These are phyloP conservation scores for Zenarchopterus dispar DNA, from an alignment of 2,797 vertebrate species.

Conservation along the genomic window DNA sequence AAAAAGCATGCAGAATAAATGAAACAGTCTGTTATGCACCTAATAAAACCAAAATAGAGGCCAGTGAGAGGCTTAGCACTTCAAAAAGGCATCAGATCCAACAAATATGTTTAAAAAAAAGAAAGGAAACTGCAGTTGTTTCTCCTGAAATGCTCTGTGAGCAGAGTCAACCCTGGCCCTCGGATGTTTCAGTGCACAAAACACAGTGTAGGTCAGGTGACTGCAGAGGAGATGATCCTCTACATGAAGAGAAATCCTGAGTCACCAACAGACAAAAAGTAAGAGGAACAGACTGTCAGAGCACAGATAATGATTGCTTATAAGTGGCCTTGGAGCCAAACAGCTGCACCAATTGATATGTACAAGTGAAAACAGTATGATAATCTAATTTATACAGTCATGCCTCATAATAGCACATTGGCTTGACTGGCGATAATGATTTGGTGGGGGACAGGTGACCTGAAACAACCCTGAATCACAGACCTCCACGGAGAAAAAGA, in stretches of 20 bases:
- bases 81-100: slow-evolving; percentile 49
- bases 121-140: slow-evolving; percentile 35
- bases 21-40: slow-evolving; percentile 22
- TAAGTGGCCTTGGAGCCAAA: slow-evolving; percentile 36
- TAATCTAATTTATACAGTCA: slow-evolving; percentile 49
- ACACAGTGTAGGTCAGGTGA: slow-evolving; percentile 73
- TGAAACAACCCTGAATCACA: slow-evolving; percentile 70
- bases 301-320: slow-evolving; percentile 44
- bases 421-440: slow-evolving; percentile 45
- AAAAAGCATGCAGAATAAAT: slow-evolving; percentile 43
- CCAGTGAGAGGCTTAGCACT: slow-evolving; percentile 25
- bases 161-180: slow-evolving; percentile 39
- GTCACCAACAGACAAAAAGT: slow-evolving; percentile 59
- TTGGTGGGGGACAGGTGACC: slow-evolving; percentile 67
- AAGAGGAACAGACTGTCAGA: slow-evolving; percentile 35
- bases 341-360: slow-evolving; percentile 54
- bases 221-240: slow-evolving; percentile 60
- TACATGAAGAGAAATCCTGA: slow-evolving; percentile 69
- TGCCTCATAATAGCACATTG: slow-evolving; percentile 39
- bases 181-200: slow-evolving; percentile 55
- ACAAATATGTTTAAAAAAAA: slow-evolving; percentile 19
- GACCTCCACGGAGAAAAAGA: slow-evolving; percentile 51
- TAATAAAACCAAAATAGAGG: slow-evolving; percentile 28
- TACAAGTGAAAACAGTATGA: slow-evolving; percentile 43
- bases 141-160: slow-evolving; percentile 27